These are phyloP conservation scores for Teinopalpus imperialis DNA, from an alignment of 2,888 invertebrate species.

Conservation along the genomic window DNA sequence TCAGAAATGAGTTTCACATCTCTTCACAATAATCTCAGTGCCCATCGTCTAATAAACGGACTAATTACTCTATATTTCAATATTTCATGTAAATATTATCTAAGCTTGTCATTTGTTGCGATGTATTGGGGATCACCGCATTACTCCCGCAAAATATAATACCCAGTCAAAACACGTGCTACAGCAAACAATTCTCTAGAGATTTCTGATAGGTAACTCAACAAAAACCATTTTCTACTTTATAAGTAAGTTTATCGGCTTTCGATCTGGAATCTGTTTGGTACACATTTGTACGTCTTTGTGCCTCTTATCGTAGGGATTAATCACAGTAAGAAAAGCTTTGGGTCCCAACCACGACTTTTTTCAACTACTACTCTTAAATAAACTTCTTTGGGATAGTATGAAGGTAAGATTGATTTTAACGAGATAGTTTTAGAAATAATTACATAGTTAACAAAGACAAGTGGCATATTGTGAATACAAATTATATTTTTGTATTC, in stretches of 20 bases:
- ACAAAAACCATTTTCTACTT: slow-evolving; percentile 61
- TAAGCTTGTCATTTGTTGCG: slow-evolving; percentile 6
- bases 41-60: no score
- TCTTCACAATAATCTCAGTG: no score
- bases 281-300: slow-evolving; percentile 74
- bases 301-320: slow-evolving; percentile 60
- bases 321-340: slow-evolving; percentile 66
- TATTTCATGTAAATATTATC: no score
- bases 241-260: slow-evolving; percentile 74
- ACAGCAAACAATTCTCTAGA: slow-evolving; percentile 43
- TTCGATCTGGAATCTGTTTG: slow-evolving; percentile 74
- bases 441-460: no score
- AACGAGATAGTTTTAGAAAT: no score
- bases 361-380: slow-evolving; percentile 45
- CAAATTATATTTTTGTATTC: no score
- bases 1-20: no score
- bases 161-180: slow-evolving; percentile 73
- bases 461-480: no score
- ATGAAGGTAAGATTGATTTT: slow-evolving; percentile 37
- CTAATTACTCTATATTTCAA: no score
- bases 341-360: slow-evolving; percentile 57
- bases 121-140: slow-evolving; percentile 29
- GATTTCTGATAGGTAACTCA: slow-evolving; percentile 60
- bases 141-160: slow-evolving; percentile 56
- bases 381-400: slow-evolving; percentile 52